A percentile compares a stretch with the other conserved stretches of the same genome.
These are phyloP conservation scores for Pteria penguin DNA, from an alignment of 2,888 invertebrate genomes.

Conservation along the genomic window DNA sequence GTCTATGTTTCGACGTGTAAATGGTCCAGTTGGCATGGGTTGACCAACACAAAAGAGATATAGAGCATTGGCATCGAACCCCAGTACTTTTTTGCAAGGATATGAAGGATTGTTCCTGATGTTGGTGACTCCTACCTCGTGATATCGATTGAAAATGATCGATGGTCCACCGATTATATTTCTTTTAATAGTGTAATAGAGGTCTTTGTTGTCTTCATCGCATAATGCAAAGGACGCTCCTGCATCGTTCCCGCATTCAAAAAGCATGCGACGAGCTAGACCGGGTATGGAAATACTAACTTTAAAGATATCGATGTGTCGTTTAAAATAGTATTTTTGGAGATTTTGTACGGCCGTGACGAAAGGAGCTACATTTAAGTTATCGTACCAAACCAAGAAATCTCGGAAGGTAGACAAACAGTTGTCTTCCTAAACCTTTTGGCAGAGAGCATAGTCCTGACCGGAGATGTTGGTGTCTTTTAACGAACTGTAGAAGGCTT, in stretches of 20 bases:
- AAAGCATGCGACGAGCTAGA: constrained; percentile 45
- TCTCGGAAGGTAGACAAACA: constrained; percentile 48
- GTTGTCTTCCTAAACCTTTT: constrained; percentile 43
- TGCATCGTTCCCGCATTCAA: too few relatives aligned
- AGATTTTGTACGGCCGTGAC: too few relatives aligned
- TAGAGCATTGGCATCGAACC: constrained; percentile 25
- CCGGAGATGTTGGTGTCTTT: constrained; percentile 26
- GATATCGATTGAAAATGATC: too few relatives aligned
- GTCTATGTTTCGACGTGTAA: not conserved
- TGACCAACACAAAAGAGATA: constrained; percentile 13
- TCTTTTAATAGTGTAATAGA: constrained; percentile 20
- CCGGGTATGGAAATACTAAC: constrained; percentile 50
- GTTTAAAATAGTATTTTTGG: constrained; percentile 43
- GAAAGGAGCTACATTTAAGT: too few relatives aligned
- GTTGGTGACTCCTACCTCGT: not conserved
- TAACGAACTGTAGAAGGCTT: constrained; percentile 15
- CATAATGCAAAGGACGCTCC: too few relatives aligned
- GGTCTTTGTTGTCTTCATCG: too few relatives aligned
- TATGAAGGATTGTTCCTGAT: constrained; percentile 3
- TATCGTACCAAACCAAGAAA: constrained; percentile 57
- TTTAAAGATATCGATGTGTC: constrained; percentile 54
- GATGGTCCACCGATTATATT: constrained; percentile 29
- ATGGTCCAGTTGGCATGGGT: constrained; percentile 24
- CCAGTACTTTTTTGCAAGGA: constrained; percentile 1
- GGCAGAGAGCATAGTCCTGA: constrained; percentile 24